A percentile compares a stretch with the other conserved stretches of the same genome.
These are phyloP conservation scores for Macrosiphum euphorbiae DNA, from an alignment of 2,888 invertebrate species.

Conservation along the genomic window DNA sequence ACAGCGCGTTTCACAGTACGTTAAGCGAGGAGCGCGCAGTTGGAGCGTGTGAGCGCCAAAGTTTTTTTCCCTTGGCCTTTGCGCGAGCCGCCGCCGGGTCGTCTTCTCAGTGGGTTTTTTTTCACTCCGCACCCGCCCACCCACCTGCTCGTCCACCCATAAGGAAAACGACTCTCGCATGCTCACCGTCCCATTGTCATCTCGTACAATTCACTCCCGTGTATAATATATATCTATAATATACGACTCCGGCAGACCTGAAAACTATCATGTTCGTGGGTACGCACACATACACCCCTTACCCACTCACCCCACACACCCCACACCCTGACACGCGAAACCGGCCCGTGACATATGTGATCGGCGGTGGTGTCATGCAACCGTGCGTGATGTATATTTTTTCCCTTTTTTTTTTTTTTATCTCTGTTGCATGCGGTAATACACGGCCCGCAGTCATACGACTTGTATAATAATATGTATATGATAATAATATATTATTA, in stretches of 20 bases:
- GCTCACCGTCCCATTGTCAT: not conserved
- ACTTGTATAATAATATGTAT: not conserved
- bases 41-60: not conserved
- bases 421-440: not conserved
- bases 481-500: too few species aligned
- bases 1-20: constrained; percentile 7
- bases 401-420: not conserved
- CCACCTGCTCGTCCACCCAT: not conserved
- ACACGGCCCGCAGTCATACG: not conserved
- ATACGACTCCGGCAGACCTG: constrained; percentile 24
- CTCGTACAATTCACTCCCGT: constrained; percentile 27
- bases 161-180: not conserved
- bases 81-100: not conserved
- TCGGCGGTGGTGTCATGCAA: constrained; percentile 28
- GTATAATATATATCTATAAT: not conserved
- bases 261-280: constrained; percentile 10
- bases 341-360: constrained; percentile 40
- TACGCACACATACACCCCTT: too few species aligned
- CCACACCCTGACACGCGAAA: not conserved
- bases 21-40: not conserved
- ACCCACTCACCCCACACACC: not conserved
- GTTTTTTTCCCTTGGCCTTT: not conserved
- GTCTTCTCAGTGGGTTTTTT: not conserved
- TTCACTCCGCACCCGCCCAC: too few species aligned
- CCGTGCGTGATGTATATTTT: not conserved